phyloP scores from a whole-genome alignment of 2,797 vertebrate genomes.

The Sebastes taczanowskii region DNA sequence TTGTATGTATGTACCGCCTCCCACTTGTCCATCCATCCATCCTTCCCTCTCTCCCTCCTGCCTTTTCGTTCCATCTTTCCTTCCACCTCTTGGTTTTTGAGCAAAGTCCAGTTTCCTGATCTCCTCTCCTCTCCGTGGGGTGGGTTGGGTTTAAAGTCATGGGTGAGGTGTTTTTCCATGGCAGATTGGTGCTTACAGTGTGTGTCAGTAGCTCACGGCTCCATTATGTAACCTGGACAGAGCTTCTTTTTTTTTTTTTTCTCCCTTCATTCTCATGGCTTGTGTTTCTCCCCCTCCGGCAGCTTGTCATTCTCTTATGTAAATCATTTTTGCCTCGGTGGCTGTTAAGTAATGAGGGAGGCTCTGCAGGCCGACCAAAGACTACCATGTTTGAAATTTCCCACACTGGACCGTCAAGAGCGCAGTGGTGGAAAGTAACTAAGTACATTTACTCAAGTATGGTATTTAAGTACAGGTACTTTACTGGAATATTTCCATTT shows the following conservation, averaged over 20 bases:
- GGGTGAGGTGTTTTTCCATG: slow-evolving; percentile 65
- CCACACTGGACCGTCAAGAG: not conserved
- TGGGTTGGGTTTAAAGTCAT: slow-evolving; percentile 22
- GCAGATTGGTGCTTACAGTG: slow-evolving; percentile 64
- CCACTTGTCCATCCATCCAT: not conserved
- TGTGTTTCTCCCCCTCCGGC: slow-evolving; percentile 49
- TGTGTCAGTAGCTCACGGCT: slow-evolving; percentile 69
- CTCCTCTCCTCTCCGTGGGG: slow-evolving; percentile 23
- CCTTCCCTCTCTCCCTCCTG: not conserved
- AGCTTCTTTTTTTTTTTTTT: slow-evolving; percentile 4
- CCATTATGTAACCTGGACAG: slow-evolving; percentile 69
- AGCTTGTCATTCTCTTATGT: slow-evolving; percentile 56
- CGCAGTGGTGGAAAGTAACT: too few relatives aligned
- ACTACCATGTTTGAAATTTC: not conserved
- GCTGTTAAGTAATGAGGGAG: slow-evolving; percentile 33
- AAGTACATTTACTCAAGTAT: too few relatives aligned
- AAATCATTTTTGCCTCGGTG: slow-evolving; percentile 58
- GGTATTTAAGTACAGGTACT: too few relatives aligned
- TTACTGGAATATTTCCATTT: too few relatives aligned
- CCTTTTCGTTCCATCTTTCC: not conserved
- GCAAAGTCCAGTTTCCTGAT: slow-evolving; percentile 38
- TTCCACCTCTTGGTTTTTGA: slow-evolving; percentile 29
- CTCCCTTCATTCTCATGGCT: slow-evolving; percentile 37
- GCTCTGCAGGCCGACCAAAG: not conserved
- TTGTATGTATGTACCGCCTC: slow-evolving; percentile 13